phyloP scores from a whole-genome alignment of 2,113 vertebrate species.

The Equus przewalskii region DNA sequence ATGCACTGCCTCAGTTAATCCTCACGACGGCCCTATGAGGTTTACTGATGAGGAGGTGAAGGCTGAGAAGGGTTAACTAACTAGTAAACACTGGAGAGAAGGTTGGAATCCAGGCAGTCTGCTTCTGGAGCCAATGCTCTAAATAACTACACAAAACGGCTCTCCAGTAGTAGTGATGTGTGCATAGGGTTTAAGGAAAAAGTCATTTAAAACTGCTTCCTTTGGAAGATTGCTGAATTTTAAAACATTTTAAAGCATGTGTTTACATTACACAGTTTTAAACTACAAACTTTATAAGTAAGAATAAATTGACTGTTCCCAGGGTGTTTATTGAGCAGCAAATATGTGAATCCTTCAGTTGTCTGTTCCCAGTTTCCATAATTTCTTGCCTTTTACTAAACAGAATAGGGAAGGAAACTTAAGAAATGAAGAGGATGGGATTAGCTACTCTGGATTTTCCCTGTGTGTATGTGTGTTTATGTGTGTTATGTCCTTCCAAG shows the following conservation, averaged over 20 bases:
- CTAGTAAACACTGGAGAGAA: background rate
- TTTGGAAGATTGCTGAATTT: background rate
- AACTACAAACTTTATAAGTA: background rate
- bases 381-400: conserved; percentile 17
- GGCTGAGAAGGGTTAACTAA: background rate
- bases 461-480: background rate
- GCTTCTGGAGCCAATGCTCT: background rate
- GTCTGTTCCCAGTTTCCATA: background rate
- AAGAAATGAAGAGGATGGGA: background rate
- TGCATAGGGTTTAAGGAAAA: background rate
- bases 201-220: background rate
- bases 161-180: background rate
- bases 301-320: background rate
- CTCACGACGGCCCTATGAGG: background rate
- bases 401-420: background rate
- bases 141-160: background rate
- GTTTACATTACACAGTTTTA: conserved; percentile 42
- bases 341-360: background rate
- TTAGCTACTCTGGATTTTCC: background rate
- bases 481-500: background rate
- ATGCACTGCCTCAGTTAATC: background rate
- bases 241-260: background rate
- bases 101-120: background rate
- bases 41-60: background rate
- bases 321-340: background rate